Evolutionary conservation across 2,113 vertebrate species (phyloP).

Genomic region (Pedionomus torquatus): DNA sequence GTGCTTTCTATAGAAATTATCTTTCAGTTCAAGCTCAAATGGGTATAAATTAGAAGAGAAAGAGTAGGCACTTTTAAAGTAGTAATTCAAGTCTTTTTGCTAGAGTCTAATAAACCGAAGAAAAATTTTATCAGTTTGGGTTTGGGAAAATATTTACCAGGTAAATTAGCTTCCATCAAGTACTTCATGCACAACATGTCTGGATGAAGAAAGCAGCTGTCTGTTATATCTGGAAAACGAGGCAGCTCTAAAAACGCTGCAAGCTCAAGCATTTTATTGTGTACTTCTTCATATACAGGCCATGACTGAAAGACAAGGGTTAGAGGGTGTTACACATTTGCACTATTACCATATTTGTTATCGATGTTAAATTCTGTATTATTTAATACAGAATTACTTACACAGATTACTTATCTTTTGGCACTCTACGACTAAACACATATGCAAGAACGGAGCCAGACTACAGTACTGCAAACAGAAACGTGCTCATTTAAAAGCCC

Average conservation of each 20-base stretch:
- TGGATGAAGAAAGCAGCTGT: constrained; percentile 86
- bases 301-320: constrained; percentile 77
- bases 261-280: constrained; percentile 73
- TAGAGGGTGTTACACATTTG: background rate
- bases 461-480: background rate
- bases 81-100: background rate
- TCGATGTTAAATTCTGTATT: background rate
- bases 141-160: constrained; percentile 78
- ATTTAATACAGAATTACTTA: background rate
- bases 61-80: background rate
- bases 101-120: constrained; percentile 1
- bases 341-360: background rate
- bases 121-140: background rate
- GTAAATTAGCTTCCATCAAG: constrained; percentile 89
- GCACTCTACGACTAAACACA: background rate
- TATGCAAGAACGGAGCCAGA: background rate
- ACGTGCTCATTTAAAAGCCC: background rate
- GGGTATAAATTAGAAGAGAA: background rate
- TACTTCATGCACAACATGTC: constrained; percentile 86
- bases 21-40: background rate
- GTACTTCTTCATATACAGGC: constrained; percentile 80
- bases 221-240: constrained; percentile 84
- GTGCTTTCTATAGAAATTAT: background rate
- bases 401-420: background rate
- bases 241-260: constrained; percentile 81